These are phyloP conservation scores for Adelognathus sp. DNA, from an alignment of 2,888 invertebrate species.

Conservation along the genomic window DNA sequence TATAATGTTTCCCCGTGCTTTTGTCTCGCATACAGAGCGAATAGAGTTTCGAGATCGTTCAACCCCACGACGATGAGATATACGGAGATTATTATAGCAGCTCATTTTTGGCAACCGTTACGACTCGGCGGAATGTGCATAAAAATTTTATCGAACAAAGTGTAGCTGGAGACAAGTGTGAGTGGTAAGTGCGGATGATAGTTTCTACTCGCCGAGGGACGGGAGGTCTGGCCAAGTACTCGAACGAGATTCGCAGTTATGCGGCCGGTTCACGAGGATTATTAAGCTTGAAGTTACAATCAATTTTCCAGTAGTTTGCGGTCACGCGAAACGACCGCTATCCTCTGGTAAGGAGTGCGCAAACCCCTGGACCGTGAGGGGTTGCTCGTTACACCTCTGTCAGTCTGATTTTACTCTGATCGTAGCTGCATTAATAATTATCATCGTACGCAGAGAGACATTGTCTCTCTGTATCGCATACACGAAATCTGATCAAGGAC, in stretches of 20 bases:
- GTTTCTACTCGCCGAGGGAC: neutral
- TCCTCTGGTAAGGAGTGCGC: conserved; percentile 65
- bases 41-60: neutral
- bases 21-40: neutral
- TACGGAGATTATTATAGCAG: neutral
- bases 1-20: neutral
- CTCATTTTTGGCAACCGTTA: conserved; percentile 18
- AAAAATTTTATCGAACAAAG: neutral
- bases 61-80: neutral
- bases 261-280: conserved; percentile 57
- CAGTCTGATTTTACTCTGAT: conserved; percentile 61
- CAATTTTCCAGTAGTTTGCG: conserved; percentile 76
- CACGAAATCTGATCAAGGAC: too few relatives aligned
- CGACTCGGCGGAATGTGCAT: neutral
- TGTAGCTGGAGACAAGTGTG: neutral
- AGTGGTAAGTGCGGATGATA: neutral
- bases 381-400: conserved; percentile 60
- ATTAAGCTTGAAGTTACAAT: conserved; percentile 72
- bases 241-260: neutral
- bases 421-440: conserved; percentile 2
- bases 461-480: too few relatives aligned
- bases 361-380: conserved; percentile 42
- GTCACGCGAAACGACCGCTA: conserved; percentile 68
- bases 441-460: too few relatives aligned
- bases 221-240: neutral